Conservation (phyloP, 2,888 invertebrate species). For the Papilio gigon region DNA sequence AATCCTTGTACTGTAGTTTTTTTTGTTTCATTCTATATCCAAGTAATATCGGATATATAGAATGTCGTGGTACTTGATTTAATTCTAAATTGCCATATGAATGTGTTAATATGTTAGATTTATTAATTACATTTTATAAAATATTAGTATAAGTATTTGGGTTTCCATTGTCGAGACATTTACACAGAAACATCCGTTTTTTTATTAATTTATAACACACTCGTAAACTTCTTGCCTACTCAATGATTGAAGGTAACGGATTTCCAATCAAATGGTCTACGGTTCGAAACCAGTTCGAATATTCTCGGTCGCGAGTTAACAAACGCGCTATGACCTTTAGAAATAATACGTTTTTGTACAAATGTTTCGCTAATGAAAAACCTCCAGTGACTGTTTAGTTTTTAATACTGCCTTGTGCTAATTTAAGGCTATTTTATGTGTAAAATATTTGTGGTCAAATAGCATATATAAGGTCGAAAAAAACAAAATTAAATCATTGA, state of each 20-base stretch:
- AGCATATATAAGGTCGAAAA: conserved; percentile 12
- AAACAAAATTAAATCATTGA: not conserved
- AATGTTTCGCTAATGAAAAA: not conserved
- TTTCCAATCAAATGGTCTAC: no score
- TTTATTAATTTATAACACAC: no score
- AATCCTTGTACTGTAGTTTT: no score
- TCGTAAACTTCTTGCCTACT: no score
- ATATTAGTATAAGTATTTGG: not conserved
- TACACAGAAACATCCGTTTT: not conserved
- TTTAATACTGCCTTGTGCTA: not conserved
- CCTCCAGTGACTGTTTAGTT: not conserved
- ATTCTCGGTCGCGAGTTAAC: no score
- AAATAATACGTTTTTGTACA: not conserved
- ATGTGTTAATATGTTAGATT: not conserved
- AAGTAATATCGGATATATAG: no score
- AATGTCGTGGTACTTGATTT: not conserved
- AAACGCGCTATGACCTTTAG: no score
- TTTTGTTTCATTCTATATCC: no score
- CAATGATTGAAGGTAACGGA: no score
- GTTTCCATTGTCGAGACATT: not conserved
- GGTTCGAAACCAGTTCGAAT: no score
- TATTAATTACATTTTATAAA: not conserved
- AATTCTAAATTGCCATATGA: conserved; percentile 6
- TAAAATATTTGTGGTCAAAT: conserved; percentile 33
- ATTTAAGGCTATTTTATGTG: not conserved